Percentiles rank a stretch among this genome's conserved stretches.
These are phyloP conservation scores for Anabas testudineus DNA, from an alignment of 2,797 vertebrate genomes.

Conservation along the genomic window DNA sequence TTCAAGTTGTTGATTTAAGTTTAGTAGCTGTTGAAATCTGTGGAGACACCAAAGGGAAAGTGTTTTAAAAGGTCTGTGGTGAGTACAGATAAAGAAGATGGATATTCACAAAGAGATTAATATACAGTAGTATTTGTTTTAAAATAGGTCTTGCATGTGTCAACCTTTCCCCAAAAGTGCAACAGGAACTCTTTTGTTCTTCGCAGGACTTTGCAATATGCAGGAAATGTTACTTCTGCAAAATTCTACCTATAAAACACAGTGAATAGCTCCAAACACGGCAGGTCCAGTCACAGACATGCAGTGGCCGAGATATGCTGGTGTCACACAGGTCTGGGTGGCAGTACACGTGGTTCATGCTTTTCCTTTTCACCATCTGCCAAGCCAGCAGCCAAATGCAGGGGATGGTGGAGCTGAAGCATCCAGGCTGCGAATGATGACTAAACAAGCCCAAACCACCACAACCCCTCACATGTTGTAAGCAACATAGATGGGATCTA, in stretches of 20 bases:
- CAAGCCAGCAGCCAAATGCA: slow-evolving; percentile 16
- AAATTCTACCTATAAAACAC: slow-evolving; percentile 69
- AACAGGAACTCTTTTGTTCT: slow-evolving; percentile 47
- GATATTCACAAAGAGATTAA: slow-evolving; percentile 54
- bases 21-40: slow-evolving; percentile 55
- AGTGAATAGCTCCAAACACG: slow-evolving; percentile 73
- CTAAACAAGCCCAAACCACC: slow-evolving; percentile 10
- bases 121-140: slow-evolving; percentile 22
- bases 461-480: slow-evolving; percentile 93
- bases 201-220: slow-evolving; percentile 45
- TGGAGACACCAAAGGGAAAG: slow-evolving; percentile 34
- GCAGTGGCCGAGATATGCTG: slow-evolving; percentile 73
- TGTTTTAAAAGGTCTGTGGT: slow-evolving; percentile 46
- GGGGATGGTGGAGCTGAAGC: slow-evolving; percentile 26
- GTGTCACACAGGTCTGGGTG: slow-evolving; percentile 62
- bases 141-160: slow-evolving; percentile 50
- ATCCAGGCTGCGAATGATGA: slow-evolving; percentile 6
- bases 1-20: slow-evolving; percentile 54
- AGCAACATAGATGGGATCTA: slow-evolving; percentile 98
- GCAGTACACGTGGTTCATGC: slow-evolving; percentile 50
- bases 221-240: slow-evolving; percentile 41
- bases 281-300: slow-evolving; percentile 70
- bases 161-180: slow-evolving; percentile 45
- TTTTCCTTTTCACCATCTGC: slow-evolving; percentile 50
- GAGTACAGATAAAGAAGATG: slow-evolving; percentile 38